These are phyloP conservation scores for Bubo blakistoni DNA, from an alignment of 2,113 vertebrate genomes.

Conservation along the genomic window DNA sequence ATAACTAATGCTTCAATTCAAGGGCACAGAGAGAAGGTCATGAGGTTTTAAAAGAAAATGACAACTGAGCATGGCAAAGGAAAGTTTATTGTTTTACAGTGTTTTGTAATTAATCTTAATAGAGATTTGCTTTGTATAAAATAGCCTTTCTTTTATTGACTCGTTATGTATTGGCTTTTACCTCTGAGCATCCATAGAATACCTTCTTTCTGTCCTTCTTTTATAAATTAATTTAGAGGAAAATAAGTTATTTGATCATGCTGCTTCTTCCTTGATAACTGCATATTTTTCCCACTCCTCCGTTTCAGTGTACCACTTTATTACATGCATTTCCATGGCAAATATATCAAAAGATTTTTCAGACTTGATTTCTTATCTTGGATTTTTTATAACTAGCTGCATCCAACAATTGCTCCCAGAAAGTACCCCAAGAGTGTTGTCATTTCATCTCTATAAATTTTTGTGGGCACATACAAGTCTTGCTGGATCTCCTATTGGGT, in stretches of 20 bases:
- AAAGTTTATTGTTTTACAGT: neutral
- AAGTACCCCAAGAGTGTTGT: neutral
- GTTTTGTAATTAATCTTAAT: constrained; percentile 32
- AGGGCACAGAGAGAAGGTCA: neutral
- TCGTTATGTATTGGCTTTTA: neutral
- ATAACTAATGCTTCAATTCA: neutral
- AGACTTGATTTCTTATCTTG: neutral
- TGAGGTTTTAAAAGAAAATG: neutral
- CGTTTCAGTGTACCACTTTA: neutral
- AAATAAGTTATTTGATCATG: neutral
- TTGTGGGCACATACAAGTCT: neutral
- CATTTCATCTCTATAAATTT: neutral
- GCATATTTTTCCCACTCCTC: neutral
- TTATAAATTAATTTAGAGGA: neutral
- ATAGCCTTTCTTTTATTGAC: neutral
- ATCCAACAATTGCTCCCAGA: neutral
- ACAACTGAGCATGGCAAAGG: neutral
- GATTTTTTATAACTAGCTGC: neutral
- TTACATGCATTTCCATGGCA: neutral
- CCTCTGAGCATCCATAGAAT: neutral
- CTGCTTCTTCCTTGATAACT: neutral
- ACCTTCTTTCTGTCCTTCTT: neutral
- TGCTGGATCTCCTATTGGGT: neutral
- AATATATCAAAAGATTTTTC: neutral
- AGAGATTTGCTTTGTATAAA: neutral